Evolutionary conservation across 2,888 invertebrate species (phyloP).

Genomic region (Drosophila meridionalis): DNA sequence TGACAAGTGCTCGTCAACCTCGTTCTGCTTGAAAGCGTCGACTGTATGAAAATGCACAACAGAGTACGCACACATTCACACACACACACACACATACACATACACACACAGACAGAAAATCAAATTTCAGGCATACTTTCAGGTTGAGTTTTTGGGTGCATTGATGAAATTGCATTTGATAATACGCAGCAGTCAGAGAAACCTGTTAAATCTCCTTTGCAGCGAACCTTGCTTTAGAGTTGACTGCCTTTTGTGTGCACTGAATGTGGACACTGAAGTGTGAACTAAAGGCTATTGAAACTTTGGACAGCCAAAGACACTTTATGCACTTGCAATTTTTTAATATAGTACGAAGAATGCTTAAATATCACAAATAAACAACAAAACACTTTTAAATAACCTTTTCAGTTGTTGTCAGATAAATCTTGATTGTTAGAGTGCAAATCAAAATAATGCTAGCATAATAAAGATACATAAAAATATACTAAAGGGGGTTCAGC

Average conservation of each 20-base stretch:
- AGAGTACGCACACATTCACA: not conserved
- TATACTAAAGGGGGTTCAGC: not conserved
- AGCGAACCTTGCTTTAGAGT: constrained; percentile 16
- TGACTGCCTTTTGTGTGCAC: constrained; percentile 34
- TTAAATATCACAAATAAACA: not conserved
- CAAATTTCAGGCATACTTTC: constrained; percentile 61
- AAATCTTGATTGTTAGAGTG: not conserved
- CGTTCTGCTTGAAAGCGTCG: constrained; percentile 30
- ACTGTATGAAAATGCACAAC: constrained; percentile 41
- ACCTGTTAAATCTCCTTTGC: constrained; percentile 1
- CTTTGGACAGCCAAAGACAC: constrained; percentile 2
- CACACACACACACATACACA: not conserved
- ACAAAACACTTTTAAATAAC: not conserved
- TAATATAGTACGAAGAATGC: not conserved
- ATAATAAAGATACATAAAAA: not conserved
- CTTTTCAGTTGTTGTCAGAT: not conserved
- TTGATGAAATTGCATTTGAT: constrained; percentile 70
- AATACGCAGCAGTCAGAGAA: constrained; percentile 44
- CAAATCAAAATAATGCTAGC: not conserved
- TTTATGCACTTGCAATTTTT: not conserved
- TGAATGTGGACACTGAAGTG: constrained; percentile 52
- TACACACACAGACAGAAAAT: constrained; percentile 47
- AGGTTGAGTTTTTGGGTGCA: constrained; percentile 40
- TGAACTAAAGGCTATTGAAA: constrained; percentile 43
- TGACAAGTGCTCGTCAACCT: constrained; percentile 26